These are phyloP conservation scores for Rhingia rostrata DNA, from an alignment of 2,888 invertebrate genomes.

Conservation along the genomic window DNA sequence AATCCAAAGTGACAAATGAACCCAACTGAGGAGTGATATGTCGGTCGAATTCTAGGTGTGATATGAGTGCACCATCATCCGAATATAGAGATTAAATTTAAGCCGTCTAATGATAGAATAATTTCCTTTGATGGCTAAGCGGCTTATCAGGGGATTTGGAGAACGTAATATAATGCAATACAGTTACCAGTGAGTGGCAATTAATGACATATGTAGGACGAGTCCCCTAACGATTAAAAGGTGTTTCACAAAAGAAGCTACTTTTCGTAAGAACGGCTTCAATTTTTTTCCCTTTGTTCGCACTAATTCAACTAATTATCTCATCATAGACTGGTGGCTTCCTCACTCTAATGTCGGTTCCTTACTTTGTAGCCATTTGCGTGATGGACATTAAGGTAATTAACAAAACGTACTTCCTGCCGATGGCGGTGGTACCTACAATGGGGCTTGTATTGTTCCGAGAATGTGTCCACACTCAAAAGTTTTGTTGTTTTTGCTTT, in stretches of 20 bases:
- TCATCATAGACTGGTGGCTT: neutral
- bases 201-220: conserved; percentile 39
- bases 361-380: conserved; percentile 50
- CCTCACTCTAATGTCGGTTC: conserved; percentile 31
- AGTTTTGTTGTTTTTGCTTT: conserved; percentile 25
- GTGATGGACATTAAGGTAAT: conserved; percentile 66
- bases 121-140: conserved; percentile 53
- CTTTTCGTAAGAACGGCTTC: neutral
- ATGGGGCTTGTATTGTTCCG: conserved; percentile 44
- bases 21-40: conserved; percentile 24
- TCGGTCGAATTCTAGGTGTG: conserved; percentile 38
- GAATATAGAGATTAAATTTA: conserved; percentile 21
- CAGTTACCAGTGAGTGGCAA: conserved; percentile 14
- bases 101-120: conserved; percentile 51
- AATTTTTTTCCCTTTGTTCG: neutral
- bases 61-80: conserved; percentile 9
- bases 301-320: conserved; percentile 37
- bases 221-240: neutral
- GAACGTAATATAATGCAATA: conserved; percentile 16
- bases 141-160: conserved; percentile 50
- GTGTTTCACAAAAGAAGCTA: conserved; percentile 18
- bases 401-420: conserved; percentile 68
- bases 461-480: conserved; percentile 60
- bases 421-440: conserved; percentile 4
- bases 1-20: neutral